A percentile compares a stretch with the other conserved stretches of the same genome.
Conservation (phyloP, 2,113 vertebrate species). For the Mus musculus region GRCm39 chr4:29675001-29675500, state of each 20-base stretch:
- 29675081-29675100: too few species aligned
- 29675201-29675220: not conserved
- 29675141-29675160: not conserved
- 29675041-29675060: not conserved
- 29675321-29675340: conserved; percentile 10
- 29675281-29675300: not conserved
- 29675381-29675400: not conserved
- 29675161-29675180: not conserved
- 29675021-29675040: not conserved
- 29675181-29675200: not conserved
- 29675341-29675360: conserved; percentile 28
- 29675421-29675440: conserved; percentile 25
- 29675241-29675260: not conserved
- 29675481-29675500: not conserved
- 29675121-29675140: not conserved
- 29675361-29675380: not conserved
- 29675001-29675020: not conserved
- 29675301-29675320: not conserved
- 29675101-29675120: too few species aligned
- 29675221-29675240: not conserved
- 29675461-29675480: conserved; percentile 25
- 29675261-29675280: not conserved
- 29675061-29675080: too few species aligned
- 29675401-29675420: conserved; percentile 1
- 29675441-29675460: conserved; percentile 30